Base-by-base conservation (phyloP, 1,140 invertebrate genomes). In the Drosophila orena region DNA sequence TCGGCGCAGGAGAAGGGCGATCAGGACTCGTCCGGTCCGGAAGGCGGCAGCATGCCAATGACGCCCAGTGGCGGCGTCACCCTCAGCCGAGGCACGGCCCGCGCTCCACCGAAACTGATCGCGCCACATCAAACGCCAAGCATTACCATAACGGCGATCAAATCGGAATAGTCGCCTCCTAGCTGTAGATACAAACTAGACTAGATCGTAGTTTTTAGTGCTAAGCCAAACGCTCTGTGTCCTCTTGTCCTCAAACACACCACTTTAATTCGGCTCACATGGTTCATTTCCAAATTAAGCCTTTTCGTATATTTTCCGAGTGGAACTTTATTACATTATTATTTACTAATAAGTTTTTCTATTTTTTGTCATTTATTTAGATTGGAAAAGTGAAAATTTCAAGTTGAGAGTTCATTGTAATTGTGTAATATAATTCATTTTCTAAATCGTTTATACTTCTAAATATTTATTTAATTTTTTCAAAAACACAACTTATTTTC, bases 1-100 rank as follows among this genome's bases (percentile, higher is more conserved):
- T 97, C 97, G 20, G 95, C 95, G 2, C 89, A 85, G 22, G 80
- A 79, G 65, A 90, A 91, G 52, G 80, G 75, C 20, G 89, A 91
- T 57, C 47, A 62, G 35, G 47, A 50, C 30, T 50, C 47, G 2
- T 64, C 85, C 3, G 64, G 77, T n/a, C 50, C 65, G 17, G 83
- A 89, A 40, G 47, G 79, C 15, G 47, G 74, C 14, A 73, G 53
- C 11, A 22, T 90, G 57, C 61, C 62, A 0, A 52, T 81, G 56
- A n/a, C 73, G 1, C 42, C 81, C 22, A 77, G 73, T 55, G 62
- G 66, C 53, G 73, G 59, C 24, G 61, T 79, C 2, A 84, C 85
- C 15, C 54, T 76, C 1, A 88, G 83, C 44, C 47, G 83, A 2
- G 79, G 83, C 15, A 88, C 83, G 10, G 83, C 83, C 1, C 55